phyloP scores from a whole-genome alignment of 2,888 invertebrate genomes.

The Lycia hirtaria region DNA sequence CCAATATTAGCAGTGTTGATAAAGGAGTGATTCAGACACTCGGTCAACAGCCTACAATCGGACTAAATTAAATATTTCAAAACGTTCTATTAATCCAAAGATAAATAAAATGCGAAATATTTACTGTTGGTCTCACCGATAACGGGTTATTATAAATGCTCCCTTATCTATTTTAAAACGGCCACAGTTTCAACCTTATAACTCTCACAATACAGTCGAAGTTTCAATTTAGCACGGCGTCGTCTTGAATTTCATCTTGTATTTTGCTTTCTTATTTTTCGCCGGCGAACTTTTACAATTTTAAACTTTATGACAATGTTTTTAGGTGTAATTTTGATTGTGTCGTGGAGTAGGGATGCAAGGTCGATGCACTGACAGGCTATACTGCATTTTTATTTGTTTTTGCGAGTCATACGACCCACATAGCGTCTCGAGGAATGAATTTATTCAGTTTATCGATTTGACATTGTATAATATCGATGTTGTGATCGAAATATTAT shows the following conservation, averaged over 20 bases:
- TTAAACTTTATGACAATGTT: constrained; percentile 54
- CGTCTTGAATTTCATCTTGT: constrained; percentile 83
- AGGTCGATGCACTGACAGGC: constrained; percentile 81
- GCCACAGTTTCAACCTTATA: constrained; percentile 51
- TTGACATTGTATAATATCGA: constrained; percentile 76
- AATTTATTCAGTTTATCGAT: constrained; percentile 84
- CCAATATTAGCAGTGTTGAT: constrained; percentile 14
- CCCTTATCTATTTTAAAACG: constrained; percentile 64
- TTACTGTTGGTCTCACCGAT: constrained; percentile 75
- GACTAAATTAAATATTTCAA: constrained; percentile 75
- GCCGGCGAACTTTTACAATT: constrained; percentile 51
- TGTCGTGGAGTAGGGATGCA: constrained; percentile 62
- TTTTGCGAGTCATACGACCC: constrained; percentile 82
- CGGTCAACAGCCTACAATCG: constrained; percentile 63
- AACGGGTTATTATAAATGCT: constrained; percentile 76
- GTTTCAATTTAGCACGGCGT: constrained; percentile 50
- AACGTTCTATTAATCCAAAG: constrained; percentile 73
- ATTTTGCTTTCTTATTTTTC: constrained; percentile 83
- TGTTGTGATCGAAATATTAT: constrained; percentile 51
- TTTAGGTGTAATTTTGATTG: constrained; percentile 53
- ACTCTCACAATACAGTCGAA: constrained; percentile 48
- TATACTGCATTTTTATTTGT: constrained; percentile 84
- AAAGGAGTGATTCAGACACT: constrained; percentile 43
- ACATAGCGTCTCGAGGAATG: constrained; percentile 77
- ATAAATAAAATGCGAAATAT: constrained; percentile 78